Conservation (phyloP, 2,888 invertebrate genomes). For the Dermolepida albohirtum region DNA sequence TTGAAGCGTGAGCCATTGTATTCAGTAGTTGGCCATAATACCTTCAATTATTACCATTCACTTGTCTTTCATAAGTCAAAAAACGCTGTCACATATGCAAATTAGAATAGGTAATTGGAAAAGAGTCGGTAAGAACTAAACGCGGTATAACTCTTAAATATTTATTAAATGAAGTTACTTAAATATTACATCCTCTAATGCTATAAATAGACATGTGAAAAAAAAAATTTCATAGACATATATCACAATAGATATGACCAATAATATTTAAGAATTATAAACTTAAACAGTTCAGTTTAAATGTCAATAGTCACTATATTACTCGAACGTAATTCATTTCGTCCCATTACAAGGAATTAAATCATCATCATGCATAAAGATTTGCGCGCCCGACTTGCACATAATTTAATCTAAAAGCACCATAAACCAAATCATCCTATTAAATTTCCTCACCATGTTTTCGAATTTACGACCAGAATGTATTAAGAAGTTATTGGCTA, state of each 20-base stretch:
- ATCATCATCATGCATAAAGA: slow-evolving; percentile 27
- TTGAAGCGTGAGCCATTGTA: slow-evolving; percentile 20
- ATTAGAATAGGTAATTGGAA: not conserved
- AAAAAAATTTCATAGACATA: too few species aligned
- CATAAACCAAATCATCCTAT: slow-evolving; percentile 33
- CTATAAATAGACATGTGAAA: too few species aligned
- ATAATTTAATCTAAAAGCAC: slow-evolving; percentile 33
- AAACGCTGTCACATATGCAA: slow-evolving; percentile 18
- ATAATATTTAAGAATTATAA: too few species aligned
- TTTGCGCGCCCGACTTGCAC: slow-evolving; percentile 19
- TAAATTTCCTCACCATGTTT: slow-evolving; percentile 32
- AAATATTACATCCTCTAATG: too few species aligned
- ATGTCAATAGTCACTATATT: too few species aligned
- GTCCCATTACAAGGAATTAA: slow-evolving; percentile 19
- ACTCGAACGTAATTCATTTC: slow-evolving; percentile 8
- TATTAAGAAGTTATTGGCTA: slow-evolving; percentile 31
- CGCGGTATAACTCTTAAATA: not conserved
- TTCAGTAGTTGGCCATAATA: slow-evolving; percentile 21
- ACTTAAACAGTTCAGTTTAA: too few species aligned
- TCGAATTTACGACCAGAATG: slow-evolving; percentile 26
- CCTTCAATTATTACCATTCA: slow-evolving; percentile 20
- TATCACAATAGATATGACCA: too few species aligned
- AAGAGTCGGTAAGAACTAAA: slow-evolving; percentile 1
- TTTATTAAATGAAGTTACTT: too few species aligned
- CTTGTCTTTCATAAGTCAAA: slow-evolving; percentile 22